These are phyloP conservation scores for Agrotis segetum DNA, from an alignment of 2,888 invertebrate species.

Conservation along the genomic window DNA sequence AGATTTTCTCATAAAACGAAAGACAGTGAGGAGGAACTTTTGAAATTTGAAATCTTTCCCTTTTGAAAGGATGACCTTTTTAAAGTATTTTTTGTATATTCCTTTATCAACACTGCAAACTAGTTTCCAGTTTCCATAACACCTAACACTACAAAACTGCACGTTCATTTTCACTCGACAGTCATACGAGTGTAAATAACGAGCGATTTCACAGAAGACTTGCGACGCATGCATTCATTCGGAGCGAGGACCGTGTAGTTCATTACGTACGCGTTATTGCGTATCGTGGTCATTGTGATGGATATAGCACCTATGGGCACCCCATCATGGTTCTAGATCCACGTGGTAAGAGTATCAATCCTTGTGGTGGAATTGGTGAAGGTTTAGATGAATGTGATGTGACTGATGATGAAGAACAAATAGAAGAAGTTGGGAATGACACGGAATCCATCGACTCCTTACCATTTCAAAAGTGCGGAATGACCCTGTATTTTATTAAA, in stretches of 20 bases:
- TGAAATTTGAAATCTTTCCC: too few relatives aligned
- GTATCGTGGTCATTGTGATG: constrained; percentile 36
- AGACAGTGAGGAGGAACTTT: not conserved
- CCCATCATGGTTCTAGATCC: constrained; percentile 7
- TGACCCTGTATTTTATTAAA: not conserved
- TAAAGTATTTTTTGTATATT: too few relatives aligned
- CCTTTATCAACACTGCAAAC: not conserved
- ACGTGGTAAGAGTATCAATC: not conserved
- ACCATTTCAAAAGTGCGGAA: not conserved
- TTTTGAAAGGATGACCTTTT: too few relatives aligned
- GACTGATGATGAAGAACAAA: too few relatives aligned
- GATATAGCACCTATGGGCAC: constrained; percentile 23
- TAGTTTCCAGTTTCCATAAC: not conserved
- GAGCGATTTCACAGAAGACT: constrained; percentile 55
- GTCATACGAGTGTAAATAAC: constrained; percentile 19
- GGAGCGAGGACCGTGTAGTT: constrained; percentile 29
- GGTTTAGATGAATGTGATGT: not conserved
- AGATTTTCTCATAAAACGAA: not conserved
- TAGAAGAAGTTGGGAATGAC: not conserved
- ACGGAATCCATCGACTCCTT: not conserved
- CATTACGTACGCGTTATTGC: constrained; percentile 39
- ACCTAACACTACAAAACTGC: not conserved
- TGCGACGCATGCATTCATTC: constrained; percentile 47
- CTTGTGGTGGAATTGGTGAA: not conserved
- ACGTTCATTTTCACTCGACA: constrained; percentile 16